Base-by-base conservation (phyloP, 2,888 invertebrate species). In the Trachelus stipa region DNA sequence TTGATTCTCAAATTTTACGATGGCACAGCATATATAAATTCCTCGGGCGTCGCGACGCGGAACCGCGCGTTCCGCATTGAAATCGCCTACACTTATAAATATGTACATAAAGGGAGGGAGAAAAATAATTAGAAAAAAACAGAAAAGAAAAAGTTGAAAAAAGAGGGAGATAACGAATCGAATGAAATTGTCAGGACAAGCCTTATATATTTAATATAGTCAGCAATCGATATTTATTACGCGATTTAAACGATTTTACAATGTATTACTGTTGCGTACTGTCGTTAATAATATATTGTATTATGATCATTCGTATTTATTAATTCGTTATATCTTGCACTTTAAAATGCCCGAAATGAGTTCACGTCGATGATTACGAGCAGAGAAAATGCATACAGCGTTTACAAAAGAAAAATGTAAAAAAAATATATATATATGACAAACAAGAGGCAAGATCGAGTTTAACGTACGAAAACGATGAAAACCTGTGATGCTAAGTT, bases 161-260 rank as follows among this genome's bases (percentile, higher is more conserved):
- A 76, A 12, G 15, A 15, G 0, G 40, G 40, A 40, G 40, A 40
- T 40, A 40, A 40, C 40, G 40, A 40, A 40, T 34, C 34, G 73
- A 23, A n/a, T 23, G 33, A 73, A 73, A 74, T 74, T 56, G 74
- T 77, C 77, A 78, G 76, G 74, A 80, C 75, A 80, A 83, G 83
- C 82, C 83, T 83, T 83, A 83, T 78, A 80, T 74, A 80, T 76
- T 76, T 76, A 78, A 78, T 75, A 79, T 81, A 83, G 80, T 76
- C 81, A 83, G 83, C 83, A 76, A 82, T 82, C 80, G 79, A 83
- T 82, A 83, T 81, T 40, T 80, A 79, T 74, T 80, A 73, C 77
- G 76, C 79, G n/a, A 71, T 71, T 31, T 71, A 71, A 71, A 33
- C 71, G 11, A 33, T 31, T 71, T 71, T 71, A 71, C 33, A 31